A percentile compares a stretch with the other conserved stretches of the same genome.
phyloP scores from a whole-genome alignment of 2,888 invertebrate genomes.

The Papilio demoleus region DNA sequence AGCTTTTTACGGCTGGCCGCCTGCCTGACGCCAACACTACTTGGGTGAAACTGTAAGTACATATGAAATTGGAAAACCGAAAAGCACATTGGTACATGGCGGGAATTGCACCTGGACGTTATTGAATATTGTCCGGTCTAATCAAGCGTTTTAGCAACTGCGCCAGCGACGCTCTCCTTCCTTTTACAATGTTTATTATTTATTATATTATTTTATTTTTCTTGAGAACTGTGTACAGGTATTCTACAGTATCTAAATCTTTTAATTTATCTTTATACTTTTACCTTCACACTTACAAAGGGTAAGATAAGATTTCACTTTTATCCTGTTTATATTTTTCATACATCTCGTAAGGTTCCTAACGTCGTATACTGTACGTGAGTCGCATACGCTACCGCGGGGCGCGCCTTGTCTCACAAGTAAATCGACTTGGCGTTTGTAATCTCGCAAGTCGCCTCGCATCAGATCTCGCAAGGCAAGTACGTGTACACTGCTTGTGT shows the following conservation, averaged over 20 bases:
- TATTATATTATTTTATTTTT: too few species aligned
- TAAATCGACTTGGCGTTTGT: slow-evolving; percentile 34
- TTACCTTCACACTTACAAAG: background rate
- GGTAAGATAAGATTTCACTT: slow-evolving; percentile 21
- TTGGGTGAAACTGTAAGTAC: too few species aligned
- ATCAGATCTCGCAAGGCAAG: slow-evolving; percentile 39
- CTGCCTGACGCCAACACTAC: too few species aligned
- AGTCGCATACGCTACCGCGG: slow-evolving; percentile 21
- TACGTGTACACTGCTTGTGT: slow-evolving; percentile 40
- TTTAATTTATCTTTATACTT: background rate
- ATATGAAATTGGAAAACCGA: too few species aligned
- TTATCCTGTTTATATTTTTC: slow-evolving; percentile 16
- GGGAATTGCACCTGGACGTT: too few species aligned
- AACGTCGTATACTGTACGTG: slow-evolving; percentile 20
- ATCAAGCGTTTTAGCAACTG: too few species aligned
- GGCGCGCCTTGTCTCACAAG: slow-evolving; percentile 30
- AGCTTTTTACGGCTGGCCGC: too few species aligned
- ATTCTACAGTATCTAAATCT: background rate
- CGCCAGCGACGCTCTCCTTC: too few species aligned
- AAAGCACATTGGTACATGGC: too few species aligned
- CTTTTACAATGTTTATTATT: too few species aligned
- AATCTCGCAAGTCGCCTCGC: slow-evolving; percentile 30
- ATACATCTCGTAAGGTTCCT: slow-evolving; percentile 7
- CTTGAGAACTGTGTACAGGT: too few species aligned
- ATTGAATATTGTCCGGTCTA: too few species aligned